Conservation (phyloP, 2,797 vertebrate genomes). For the Hirundo rustica region DNA sequence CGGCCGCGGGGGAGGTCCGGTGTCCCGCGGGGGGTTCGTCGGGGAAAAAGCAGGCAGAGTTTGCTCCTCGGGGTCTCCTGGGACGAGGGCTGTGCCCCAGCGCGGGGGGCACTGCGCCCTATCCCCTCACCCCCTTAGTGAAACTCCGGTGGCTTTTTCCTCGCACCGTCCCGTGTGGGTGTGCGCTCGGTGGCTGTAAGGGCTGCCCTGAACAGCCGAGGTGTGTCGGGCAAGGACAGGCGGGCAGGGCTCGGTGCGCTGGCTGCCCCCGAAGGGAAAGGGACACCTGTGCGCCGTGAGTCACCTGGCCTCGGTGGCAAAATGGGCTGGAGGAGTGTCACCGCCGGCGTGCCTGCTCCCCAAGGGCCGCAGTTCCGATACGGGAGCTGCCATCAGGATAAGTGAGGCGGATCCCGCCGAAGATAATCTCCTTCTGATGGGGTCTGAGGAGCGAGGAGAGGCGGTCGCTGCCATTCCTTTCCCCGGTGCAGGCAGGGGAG, state of each 20-base stretch:
- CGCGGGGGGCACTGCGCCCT: fast-evolving
- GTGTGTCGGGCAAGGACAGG: background rate
- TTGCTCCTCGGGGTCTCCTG: background rate
- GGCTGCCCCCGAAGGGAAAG: background rate
- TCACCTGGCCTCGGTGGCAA: background rate
- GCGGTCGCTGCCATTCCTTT: background rate
- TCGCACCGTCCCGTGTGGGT: background rate
- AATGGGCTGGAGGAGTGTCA: background rate
- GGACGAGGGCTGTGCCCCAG: background rate
- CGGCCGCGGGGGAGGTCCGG: background rate
- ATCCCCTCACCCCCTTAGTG: background rate
- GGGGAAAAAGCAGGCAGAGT: background rate
- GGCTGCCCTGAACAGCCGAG: background rate
- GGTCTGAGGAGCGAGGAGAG: background rate
- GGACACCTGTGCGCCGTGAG: background rate
- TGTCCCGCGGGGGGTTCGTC: background rate
- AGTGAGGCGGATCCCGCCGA: background rate
- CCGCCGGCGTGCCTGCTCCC: background rate
- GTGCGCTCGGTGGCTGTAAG: background rate
- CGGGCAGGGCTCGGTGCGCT: background rate
- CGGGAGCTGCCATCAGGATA: background rate
- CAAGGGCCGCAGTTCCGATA: fast-evolving
- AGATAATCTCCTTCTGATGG: background rate
- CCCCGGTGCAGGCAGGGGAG: background rate
- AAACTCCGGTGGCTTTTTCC: background rate